Conservation (phyloP, 2,888 invertebrate genomes). For the Sarcophaga caerulescens region DNA sequence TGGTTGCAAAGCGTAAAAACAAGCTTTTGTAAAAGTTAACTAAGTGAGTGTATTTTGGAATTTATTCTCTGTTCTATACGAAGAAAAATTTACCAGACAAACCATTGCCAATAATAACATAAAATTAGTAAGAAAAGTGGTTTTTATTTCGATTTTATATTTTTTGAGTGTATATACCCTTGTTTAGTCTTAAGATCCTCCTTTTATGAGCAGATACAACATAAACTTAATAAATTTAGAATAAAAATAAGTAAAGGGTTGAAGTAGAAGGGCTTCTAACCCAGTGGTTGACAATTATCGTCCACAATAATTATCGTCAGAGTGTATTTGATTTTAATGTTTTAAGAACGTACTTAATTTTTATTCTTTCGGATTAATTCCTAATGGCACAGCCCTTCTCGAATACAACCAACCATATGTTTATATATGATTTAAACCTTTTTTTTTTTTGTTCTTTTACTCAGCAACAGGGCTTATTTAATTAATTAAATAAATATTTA, state of each 20-base stretch:
- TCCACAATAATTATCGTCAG: constrained; percentile 43
- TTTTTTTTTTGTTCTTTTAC: no score
- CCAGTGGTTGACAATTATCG: constrained; percentile 43
- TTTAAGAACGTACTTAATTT: constrained; percentile 33
- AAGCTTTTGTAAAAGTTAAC: not conserved
- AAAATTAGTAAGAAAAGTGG: not conserved
- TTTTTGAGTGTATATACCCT: not conserved
- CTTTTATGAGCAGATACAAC: not conserved
- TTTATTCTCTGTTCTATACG: no score
- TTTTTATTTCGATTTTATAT: not conserved
- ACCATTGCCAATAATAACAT: no score
- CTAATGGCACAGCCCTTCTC: constrained; percentile 18
- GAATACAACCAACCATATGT: no score
- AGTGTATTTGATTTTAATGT: constrained; percentile 51
- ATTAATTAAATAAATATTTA: no score
- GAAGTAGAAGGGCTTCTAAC: constrained; percentile 17
- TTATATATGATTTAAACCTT: no score
- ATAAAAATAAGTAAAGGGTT: constrained; percentile 27
- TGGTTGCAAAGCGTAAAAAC: not conserved
- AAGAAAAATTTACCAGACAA: no score
- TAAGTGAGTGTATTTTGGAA: no score
- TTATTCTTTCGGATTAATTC: constrained; percentile 7
- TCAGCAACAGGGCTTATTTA: no score
- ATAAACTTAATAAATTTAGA: constrained; percentile 23
- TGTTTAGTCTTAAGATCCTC: not conserved